These are phyloP conservation scores for Beris morrisii DNA, from an alignment of 2,888 invertebrate genomes.

Conservation along the genomic window DNA sequence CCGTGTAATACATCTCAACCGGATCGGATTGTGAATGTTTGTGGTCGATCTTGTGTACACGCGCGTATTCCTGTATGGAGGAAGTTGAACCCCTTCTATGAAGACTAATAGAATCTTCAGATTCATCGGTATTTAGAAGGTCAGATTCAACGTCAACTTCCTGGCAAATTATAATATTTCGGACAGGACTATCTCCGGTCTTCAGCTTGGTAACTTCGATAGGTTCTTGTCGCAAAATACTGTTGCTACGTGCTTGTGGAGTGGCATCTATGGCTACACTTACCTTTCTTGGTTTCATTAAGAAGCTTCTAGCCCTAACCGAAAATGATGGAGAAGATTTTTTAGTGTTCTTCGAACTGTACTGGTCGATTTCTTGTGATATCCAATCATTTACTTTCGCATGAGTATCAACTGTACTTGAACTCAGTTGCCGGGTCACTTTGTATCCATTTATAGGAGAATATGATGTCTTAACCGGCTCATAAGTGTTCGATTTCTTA, in stretches of 20 bases:
- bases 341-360: constrained; percentile 62
- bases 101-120: constrained; percentile 8
- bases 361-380: constrained; percentile 73
- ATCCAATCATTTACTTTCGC: constrained; percentile 88
- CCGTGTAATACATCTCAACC: constrained; percentile 60
- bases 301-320: constrained; percentile 56
- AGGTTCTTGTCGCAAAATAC: constrained; percentile 74
- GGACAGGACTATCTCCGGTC: constrained; percentile 43
- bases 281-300: constrained; percentile 65
- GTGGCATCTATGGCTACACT: constrained; percentile 80
- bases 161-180: constrained; percentile 53
- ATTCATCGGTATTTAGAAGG: constrained; percentile 41
- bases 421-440: constrained; percentile 71
- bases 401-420: constrained; percentile 81
- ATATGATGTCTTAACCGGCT: constrained; percentile 55
- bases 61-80: constrained; percentile 41
- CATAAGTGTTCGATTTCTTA: constrained; percentile 52
- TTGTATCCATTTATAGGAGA: constrained; percentile 63
- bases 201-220: constrained; percentile 68
- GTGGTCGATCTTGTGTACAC: constrained; percentile 58
- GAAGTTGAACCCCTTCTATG: constrained; percentile 45
- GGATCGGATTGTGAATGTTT: constrained; percentile 71
- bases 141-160: constrained; percentile 53
- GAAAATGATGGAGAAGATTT: constrained; percentile 46
- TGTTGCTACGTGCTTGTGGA: constrained; percentile 70